phyloP scores from a whole-genome alignment of 2,797 vertebrate species.

The Neopelma chrysocephalum region DNA sequence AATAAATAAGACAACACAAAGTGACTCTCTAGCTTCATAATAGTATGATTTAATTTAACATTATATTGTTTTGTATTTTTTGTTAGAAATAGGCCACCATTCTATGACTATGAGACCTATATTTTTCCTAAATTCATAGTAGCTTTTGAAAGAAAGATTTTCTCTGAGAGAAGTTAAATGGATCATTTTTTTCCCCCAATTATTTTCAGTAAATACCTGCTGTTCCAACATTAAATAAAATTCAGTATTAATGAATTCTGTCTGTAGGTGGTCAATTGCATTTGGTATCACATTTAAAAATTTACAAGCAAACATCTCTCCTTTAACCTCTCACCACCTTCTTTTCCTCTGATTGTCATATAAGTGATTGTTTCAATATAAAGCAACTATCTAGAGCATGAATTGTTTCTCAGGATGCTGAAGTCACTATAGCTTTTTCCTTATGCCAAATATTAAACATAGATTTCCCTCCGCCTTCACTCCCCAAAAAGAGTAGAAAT shows the following conservation, averaged over 20 bases:
- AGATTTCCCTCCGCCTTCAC: background rate
- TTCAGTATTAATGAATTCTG: background rate
- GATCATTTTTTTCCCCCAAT: background rate
- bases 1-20: background rate
- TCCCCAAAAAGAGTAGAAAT: background rate
- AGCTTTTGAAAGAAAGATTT: background rate
- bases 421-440: background rate
- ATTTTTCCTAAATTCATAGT: background rate
- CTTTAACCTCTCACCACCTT: background rate
- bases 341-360: background rate
- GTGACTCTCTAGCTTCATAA: background rate
- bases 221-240: conserved; percentile 45
- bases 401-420: conserved; percentile 10
- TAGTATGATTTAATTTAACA: background rate
- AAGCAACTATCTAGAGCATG: background rate
- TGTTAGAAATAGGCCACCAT: background rate
- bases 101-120: background rate
- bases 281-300: background rate
- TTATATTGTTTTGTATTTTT: background rate
- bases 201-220: conserved; percentile 3
- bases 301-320: background rate
- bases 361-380: background rate
- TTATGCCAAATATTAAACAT: background rate
- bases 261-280: background rate
- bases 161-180: background rate